Conservation (phyloP, 2,113 vertebrate species). For the Vulpes vulpes region DNA sequence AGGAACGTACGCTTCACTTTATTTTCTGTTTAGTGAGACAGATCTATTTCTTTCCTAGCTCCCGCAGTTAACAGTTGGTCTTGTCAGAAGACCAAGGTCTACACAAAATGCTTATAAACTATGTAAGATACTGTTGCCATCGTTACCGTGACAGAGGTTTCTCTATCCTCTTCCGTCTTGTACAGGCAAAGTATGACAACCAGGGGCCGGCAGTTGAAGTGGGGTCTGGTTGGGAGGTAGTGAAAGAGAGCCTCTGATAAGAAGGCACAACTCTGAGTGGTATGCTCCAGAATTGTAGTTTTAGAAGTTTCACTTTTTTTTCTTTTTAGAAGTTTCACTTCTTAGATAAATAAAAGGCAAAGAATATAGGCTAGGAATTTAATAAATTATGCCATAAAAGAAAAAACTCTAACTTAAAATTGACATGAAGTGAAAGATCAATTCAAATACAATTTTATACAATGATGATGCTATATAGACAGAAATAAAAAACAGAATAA, state of each 20-base stretch:
- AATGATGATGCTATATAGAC: background rate
- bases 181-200: background rate
- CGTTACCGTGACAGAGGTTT: background rate
- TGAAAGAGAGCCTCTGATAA: background rate
- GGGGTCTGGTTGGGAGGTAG: background rate
- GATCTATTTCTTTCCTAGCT: background rate
- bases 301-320: background rate
- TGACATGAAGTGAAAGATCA: slow-evolving; percentile 48
- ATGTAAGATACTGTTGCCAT: background rate
- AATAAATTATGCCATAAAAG: background rate
- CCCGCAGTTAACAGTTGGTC: background rate
- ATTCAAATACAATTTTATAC: slow-evolving; percentile 70
- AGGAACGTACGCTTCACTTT: background rate
- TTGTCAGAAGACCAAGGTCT: background rate
- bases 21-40: background rate
- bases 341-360: background rate
- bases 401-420: background rate
- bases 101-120: background rate
- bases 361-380: background rate
- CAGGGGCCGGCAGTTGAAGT: background rate
- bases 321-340: background rate
- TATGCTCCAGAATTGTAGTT: background rate
- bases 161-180: background rate
- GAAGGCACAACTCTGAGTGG: background rate
- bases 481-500: slow-evolving; percentile 8